Base-by-base conservation (phyloP, 2,888 invertebrate species). In the Ormyrus rosae region DNA sequence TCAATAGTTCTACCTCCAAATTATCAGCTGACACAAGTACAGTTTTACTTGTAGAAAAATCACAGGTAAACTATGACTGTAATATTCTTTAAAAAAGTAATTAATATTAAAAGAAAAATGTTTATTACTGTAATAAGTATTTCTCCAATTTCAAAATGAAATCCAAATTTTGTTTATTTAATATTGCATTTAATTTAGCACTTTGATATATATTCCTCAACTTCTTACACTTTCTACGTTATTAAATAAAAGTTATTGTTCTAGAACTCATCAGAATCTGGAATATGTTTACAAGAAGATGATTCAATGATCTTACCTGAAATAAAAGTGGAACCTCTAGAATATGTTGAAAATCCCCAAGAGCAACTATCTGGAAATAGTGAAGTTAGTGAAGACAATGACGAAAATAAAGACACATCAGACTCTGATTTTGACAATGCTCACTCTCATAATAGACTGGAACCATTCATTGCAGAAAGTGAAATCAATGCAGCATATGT, bases 291-390 rank as follows among this genome's bases (percentile, higher is more conserved):
- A 5, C 68, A 78, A 69, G 19, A 71, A 6, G 73, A 77, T 9
- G 63, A 74, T 34, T 73, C 83, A 78, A 84, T 84, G 81, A 84
- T 88, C 75, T 34, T 80, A 70, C 84, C 86, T 45, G 87, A 88
- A 67, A 89, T 90, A 50, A 90, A 90, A 82, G 88, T 89, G 81
- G 90, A 90, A 82, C 88, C 88, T 9, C 85, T 85, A 68, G 88
- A 89, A 79, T 88, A 89, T 68, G 90, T 90, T 46, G 90, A 89
- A 73, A 34, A 2, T 34, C 34, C 34, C 4, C 34, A 34, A 34
- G 34, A 34, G 34, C 34, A 4, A 34, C 34, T 34, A 34, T 34
- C 34, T 4, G 34, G 34, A 34, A 34, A 34, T 34, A 34, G 34
- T 34, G 19, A 19, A 19, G 2, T 19, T 19, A 34, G 34, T 34